Evolutionary conservation across 2,113 vertebrate species (phyloP).

Genomic region (Callionymus lyra): DNA sequence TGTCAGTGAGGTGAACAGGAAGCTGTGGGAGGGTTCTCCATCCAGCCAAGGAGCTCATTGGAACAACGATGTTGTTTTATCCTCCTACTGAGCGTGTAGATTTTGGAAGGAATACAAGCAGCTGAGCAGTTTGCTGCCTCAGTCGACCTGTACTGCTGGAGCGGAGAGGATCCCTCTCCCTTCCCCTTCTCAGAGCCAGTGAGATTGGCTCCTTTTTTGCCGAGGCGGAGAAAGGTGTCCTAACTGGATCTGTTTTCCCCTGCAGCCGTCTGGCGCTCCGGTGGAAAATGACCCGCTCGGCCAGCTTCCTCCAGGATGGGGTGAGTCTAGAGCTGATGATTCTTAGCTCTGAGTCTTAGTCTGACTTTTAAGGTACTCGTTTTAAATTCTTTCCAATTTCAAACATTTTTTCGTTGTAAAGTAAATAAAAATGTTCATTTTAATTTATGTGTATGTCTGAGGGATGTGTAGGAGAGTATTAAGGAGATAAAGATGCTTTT

Average conservation of each 20-base stretch:
- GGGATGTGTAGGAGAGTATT: no score
- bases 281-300: constrained; percentile 92
- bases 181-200: constrained; percentile 1
- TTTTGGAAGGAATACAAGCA: constrained; percentile 84
- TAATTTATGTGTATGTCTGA: no score
- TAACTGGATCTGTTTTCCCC: constrained; percentile 60
- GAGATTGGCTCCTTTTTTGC: constrained; percentile 8
- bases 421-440: no score
- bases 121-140: constrained; percentile 44
- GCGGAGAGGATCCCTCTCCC: constrained; percentile 31
- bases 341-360: no score
- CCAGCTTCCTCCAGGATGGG: constrained; percentile 90
- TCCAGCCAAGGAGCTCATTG: constrained; percentile 96
- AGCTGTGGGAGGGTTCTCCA: constrained; percentile 77
- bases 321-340: no score
- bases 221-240: constrained; percentile 18
- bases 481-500: no score
- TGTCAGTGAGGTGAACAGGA: constrained; percentile 37
- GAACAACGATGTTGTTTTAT: constrained; percentile 78
- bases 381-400: neutral
- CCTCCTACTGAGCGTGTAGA: constrained; percentile 71
- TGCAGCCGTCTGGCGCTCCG: constrained; percentile 75
- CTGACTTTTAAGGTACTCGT: neutral
- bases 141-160: constrained; percentile 40
- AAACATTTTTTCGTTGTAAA: neutral